A percentile compares a stretch with the other conserved stretches of the same genome.
Conservation (phyloP, 1,140 invertebrate species). For the Cotesia glomerata region DNA sequence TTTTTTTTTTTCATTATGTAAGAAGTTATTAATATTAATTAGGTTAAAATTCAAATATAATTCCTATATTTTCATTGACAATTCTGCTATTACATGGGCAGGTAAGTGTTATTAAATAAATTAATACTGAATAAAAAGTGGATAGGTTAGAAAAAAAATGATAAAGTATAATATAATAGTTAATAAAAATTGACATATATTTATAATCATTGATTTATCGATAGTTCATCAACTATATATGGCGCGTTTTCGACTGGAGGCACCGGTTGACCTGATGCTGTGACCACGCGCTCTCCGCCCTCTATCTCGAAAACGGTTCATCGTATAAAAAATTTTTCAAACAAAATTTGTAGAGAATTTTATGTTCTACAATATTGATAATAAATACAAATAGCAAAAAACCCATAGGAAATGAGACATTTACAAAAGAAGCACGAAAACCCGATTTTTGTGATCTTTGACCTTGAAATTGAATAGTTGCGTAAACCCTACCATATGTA, state of each 20-base stretch:
- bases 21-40: too few relatives aligned
- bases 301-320: constrained; percentile 21
- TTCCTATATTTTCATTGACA: too few relatives aligned
- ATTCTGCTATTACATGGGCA: too few relatives aligned
- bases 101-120: too few relatives aligned
- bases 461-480: constrained; percentile 10
- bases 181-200: constrained; percentile 6
- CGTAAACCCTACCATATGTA: constrained; percentile 13
- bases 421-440: constrained; percentile 4
- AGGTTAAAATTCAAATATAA: too few relatives aligned
- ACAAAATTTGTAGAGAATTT: constrained; percentile 13
- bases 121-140: too few relatives aligned
- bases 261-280: constrained; percentile 13
- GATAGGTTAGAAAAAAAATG: too few relatives aligned
- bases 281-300: constrained; percentile 7
- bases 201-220: constrained; percentile 13
- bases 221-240: constrained; percentile 15
- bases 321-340: constrained; percentile 14
- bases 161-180: constrained; percentile 16
- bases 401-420: constrained; percentile 5
- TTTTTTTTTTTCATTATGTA: too few relatives aligned
- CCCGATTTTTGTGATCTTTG: constrained; percentile 9
- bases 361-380: constrained; percentile 10
- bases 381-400: constrained; percentile 9
- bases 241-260: constrained; percentile 13